Conservation (phyloP, 1,140 invertebrate species). For the Agraylea sexmaculata region DNA sequence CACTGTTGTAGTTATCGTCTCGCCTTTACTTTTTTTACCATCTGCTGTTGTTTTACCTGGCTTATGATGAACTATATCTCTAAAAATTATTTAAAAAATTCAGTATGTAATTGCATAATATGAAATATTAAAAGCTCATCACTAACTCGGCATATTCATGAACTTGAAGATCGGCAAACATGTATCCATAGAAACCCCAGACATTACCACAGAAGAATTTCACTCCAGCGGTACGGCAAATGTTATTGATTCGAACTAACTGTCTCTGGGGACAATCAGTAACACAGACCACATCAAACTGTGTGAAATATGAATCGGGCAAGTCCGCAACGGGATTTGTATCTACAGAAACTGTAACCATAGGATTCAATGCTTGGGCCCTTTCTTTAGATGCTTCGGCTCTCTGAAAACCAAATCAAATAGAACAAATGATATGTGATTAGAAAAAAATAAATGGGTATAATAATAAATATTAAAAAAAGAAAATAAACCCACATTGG, state of each 20-base stretch:
- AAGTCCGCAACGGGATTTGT: constrained; percentile 49
- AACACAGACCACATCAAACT: constrained; percentile 79
- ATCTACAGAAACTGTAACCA: constrained; percentile 76
- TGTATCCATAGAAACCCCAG: constrained; percentile 88
- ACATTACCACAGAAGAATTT: constrained; percentile 86
- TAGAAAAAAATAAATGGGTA: not conserved
- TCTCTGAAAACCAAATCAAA: constrained; percentile 46
- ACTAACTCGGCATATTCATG: constrained; percentile 82
- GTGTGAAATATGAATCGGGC: constrained; percentile 58
- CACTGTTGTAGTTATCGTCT: constrained; percentile 36
- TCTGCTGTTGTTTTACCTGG: constrained; percentile 41
- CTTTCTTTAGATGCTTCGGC: constrained; percentile 67
- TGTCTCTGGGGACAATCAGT: constrained; percentile 59
- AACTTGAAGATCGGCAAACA: constrained; percentile 76
- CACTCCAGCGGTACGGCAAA: constrained; percentile 66
- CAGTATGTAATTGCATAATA: not conserved
- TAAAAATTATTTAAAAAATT: constrained; percentile 14
- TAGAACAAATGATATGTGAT: not conserved
- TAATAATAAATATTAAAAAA: constrained; percentile 5
- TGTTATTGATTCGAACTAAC: constrained; percentile 62
- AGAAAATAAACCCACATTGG: constrained; percentile 45
- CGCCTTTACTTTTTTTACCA: constrained; percentile 38
- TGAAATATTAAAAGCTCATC: not conserved
- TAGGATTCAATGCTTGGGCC: constrained; percentile 79
- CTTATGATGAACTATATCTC: constrained; percentile 44